Evolutionary conservation across 2,113 vertebrate genomes (phyloP).

Genomic region (Elephantulus edwardii): DNA sequence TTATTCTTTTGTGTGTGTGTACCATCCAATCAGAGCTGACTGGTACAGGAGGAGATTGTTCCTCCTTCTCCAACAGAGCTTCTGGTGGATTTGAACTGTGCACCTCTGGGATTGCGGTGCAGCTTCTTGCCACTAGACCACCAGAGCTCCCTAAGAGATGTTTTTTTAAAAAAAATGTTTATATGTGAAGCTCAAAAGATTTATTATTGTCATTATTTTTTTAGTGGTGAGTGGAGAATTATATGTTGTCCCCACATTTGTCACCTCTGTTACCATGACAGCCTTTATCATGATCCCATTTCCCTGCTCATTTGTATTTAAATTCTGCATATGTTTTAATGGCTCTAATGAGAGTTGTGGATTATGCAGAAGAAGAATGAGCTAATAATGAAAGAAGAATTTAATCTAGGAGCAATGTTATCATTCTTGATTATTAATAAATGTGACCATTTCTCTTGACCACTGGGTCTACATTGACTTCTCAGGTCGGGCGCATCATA

Average conservation of each 20-base stretch:
- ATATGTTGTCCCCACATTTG: slow-evolving; percentile 15
- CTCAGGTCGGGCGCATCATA: background rate
- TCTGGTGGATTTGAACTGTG: no score
- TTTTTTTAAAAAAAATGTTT: no score
- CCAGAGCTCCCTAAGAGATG: no score
- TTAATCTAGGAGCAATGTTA: background rate
- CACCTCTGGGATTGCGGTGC: no score
- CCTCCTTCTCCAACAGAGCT: no score
- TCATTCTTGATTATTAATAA: slow-evolving; percentile 10
- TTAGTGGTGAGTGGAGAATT: slow-evolving; percentile 22
- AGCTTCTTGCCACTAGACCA: no score
- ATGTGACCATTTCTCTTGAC: slow-evolving; percentile 26
- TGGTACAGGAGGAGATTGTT: no score
- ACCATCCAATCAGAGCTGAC: no score
- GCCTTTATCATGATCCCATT: slow-evolving; percentile 17
- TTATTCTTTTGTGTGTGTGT: no score
- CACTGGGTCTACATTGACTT: background rate
- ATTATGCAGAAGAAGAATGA: slow-evolving; percentile 1
- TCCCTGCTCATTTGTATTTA: slow-evolving; percentile 31
- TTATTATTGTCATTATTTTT: slow-evolving; percentile 38
- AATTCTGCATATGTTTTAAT: background rate
- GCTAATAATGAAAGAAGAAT: slow-evolving; percentile 37
- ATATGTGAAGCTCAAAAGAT: background rate
- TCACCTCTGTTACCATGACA: background rate
- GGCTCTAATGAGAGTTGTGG: slow-evolving; percentile 4